These are phyloP conservation scores for Brienomyrus longianalis DNA, from an alignment of 2,113 vertebrate species.

Conservation along the genomic window DNA sequence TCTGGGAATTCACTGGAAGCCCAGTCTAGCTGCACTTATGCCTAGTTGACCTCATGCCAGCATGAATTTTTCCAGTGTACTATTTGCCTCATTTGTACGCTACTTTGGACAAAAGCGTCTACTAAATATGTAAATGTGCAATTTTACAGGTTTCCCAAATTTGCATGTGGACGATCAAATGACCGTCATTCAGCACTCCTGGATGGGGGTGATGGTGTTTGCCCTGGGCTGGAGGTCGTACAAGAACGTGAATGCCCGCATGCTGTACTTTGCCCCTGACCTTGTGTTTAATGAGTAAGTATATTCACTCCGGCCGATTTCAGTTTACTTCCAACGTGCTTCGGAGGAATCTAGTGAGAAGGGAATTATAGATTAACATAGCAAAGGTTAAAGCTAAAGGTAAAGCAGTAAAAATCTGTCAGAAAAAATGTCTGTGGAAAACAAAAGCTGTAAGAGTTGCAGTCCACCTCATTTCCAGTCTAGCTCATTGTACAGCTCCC, in stretches of 20 bases:
- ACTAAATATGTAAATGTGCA: not conserved
- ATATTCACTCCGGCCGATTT: not conserved
- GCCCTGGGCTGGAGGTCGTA: conserved; percentile 93
- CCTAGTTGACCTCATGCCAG: not conserved
- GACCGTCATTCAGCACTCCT: conserved; percentile 91
- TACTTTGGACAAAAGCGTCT: not conserved
- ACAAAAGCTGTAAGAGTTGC: not conserved
- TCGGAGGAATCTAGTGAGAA: not conserved
- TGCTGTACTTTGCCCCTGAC: conserved; percentile 94
- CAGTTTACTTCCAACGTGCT: not conserved
- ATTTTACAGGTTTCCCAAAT: conserved; percentile 77
- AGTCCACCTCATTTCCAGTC: not conserved
- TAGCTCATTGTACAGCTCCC: not conserved
- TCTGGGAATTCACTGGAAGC: not conserved
- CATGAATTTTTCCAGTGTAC: not conserved
- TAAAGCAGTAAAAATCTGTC: not conserved
- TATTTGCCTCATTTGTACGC: not conserved
- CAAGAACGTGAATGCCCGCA: conserved; percentile 81
- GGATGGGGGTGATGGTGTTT: conserved; percentile 97
- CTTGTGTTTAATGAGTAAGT: conserved; percentile 96
- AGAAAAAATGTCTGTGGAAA: not conserved
- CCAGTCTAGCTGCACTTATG: not conserved
- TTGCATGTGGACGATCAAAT: conserved; percentile 92
- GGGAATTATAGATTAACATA: not conserved
- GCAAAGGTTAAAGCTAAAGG: not conserved